Base-by-base conservation (phyloP, 2,888 invertebrate species). In the Crossocerus cetratus region DNA sequence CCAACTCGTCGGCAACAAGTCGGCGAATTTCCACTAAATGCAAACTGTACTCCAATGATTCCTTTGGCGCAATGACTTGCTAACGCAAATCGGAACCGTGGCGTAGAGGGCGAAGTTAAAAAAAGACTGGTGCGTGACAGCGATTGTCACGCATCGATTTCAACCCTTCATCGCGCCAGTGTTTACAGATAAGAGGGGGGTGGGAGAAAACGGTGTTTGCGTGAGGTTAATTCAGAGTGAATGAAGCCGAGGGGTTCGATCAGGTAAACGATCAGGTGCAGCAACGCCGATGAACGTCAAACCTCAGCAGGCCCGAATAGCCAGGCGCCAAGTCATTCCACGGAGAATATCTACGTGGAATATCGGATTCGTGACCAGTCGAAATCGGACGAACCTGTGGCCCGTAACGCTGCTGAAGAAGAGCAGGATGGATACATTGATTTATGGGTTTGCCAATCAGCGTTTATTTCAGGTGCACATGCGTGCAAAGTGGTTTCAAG, bases 371-470 rank as follows among this genome's bases (percentile, higher is more conserved):
- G 49, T 49, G 49, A 16, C n/a, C 16, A 49, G 49, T 49, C 16
- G 16, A 49, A 16, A 49, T n/a, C 49, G n/a, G 14, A 16, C 49
- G 49, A 49, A 49, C n/a, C 49, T 66, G n/a, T n/a, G 61, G 74
- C 69, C 55, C 8, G 16, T 4, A 66, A 55, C 43, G n/a, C 22
- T 53, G 62, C 44, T 43, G 21, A 4, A 57, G 32, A 32, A 16
- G 49, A 49, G 49, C n/a, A 49, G 14, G 49, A 56, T 3, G 66
- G 74, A 65, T 74, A 81, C 79, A 78, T 74, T 78, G 82, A 80
- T 80, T 81, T 81, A 81, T 77, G 77, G 61, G 66, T 81, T 80
- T 75, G 73, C 79, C 77, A 82, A 82, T 82, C 78, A 74, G 68
- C 72, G 65, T 77, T 78, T 71, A 73, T 74, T 78, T 76, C 74